phyloP scores from a whole-genome alignment of 2,888 invertebrate species.

The Antheraea assamensis region DNA sequence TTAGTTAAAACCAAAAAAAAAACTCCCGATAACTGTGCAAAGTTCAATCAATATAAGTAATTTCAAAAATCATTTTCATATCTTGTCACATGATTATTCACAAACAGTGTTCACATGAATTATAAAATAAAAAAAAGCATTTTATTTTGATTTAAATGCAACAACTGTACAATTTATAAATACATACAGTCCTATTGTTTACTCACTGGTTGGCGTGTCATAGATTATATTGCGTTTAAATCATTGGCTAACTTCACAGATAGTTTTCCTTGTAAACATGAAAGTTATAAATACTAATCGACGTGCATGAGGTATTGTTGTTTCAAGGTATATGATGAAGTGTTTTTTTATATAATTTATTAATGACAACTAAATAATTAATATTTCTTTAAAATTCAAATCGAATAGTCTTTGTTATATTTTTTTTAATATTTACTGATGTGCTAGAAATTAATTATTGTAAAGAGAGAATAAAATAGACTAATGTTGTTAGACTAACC shows the following conservation, averaged over 20 bases:
- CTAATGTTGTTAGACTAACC: no score
- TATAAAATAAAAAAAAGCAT: neutral
- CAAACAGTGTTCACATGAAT: neutral
- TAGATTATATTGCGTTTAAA: constrained; percentile 23
- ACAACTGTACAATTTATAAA: neutral
- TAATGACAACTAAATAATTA: neutral
- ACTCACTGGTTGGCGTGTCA: constrained; percentile 15
- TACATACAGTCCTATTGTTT: constrained; percentile 15
- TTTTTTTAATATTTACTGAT: no score
- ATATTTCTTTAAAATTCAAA: neutral
- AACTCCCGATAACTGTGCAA: neutral
- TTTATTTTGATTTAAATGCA: neutral
- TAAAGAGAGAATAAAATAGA: no score
- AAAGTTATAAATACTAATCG: constrained; percentile 20
- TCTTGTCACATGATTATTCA: neutral
- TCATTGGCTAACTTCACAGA: constrained; percentile 22
- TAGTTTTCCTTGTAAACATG: constrained; percentile 25
- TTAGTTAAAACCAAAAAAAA: no score
- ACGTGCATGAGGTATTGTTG: constrained; percentile 13
- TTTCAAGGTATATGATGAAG: constrained; percentile 2
- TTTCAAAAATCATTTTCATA: neutral
- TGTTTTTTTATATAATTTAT: neutral
- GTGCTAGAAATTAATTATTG: no score
- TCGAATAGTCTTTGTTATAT: neutral
- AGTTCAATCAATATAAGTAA: neutral